phyloP scores from a whole-genome alignment of 2,113 vertebrate species.

The Eidolon helvum region DNA sequence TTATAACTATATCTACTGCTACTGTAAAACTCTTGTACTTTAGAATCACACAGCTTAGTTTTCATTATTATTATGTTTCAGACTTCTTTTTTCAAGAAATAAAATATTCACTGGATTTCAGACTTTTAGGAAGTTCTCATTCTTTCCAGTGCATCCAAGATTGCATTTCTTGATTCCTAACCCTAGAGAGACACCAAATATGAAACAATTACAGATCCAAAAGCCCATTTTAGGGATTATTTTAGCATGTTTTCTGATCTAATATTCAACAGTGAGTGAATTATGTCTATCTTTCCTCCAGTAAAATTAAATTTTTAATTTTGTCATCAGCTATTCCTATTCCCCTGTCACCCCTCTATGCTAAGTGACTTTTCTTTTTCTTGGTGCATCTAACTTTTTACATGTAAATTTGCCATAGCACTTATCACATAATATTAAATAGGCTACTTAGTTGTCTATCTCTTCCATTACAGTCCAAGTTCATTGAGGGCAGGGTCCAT shows the following conservation, averaged over 20 bases:
- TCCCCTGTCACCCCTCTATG: neutral
- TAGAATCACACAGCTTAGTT: neutral
- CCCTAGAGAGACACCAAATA: neutral
- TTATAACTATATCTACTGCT: neutral
- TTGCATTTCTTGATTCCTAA: neutral
- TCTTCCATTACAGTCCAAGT: neutral
- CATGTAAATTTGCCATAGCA: neutral
- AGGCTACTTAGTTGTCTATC: neutral
- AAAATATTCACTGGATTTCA: neutral
- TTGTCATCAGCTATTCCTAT: neutral
- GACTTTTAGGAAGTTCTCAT: neutral
- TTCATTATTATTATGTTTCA: slow-evolving; percentile 5
- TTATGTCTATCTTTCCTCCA: neutral
- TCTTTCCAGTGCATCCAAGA: neutral
- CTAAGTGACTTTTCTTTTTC: neutral
- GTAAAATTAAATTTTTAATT: neutral
- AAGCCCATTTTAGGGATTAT: neutral
- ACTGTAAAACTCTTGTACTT: neutral
- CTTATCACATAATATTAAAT: neutral
- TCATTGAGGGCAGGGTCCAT: neutral
- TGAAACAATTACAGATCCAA: neutral
- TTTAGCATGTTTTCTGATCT: neutral
- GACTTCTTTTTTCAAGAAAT: neutral
- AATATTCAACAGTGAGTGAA: neutral
- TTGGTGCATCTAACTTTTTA: neutral